Percentiles rank a stretch among this genome's conserved stretches.
Evolutionary conservation across 2,113 vertebrate species (phyloP).

Genomic region (Mirounga angustirostris): DNA sequence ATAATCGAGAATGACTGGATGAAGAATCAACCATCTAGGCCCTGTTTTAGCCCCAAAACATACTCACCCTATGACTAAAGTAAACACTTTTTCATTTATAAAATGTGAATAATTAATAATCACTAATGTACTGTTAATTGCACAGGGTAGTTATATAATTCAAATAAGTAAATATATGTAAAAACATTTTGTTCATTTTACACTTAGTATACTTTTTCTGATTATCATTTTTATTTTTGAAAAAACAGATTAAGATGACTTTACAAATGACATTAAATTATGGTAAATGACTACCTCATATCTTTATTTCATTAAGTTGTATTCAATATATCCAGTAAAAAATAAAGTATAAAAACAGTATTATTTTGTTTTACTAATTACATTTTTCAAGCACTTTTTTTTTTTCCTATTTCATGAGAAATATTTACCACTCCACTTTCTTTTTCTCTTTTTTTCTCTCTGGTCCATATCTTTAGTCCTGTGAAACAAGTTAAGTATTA

Average conservation of each 20-base stretch:
- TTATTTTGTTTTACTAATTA: not conserved
- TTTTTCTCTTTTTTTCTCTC: not conserved
- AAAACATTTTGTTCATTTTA: not conserved
- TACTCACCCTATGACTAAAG: not conserved
- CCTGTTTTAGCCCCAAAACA: not conserved
- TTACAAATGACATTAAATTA: not conserved
- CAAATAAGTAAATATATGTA: not conserved
- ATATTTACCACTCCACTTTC: not conserved
- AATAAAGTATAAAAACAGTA: not conserved
- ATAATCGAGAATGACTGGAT: not conserved
- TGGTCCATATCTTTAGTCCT: not conserved
- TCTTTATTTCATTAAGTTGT: not conserved
- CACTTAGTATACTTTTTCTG: not conserved
- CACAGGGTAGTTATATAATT: not conserved
- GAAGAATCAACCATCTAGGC: not conserved
- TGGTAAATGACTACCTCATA: not conserved
- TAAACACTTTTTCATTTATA: not conserved
- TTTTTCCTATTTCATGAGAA: slow-evolving; percentile 4
- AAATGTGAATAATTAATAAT: not conserved
- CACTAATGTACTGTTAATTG: not conserved
- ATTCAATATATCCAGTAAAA: not conserved
- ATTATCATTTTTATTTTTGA: slow-evolving; percentile 22
- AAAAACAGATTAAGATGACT: not conserved
- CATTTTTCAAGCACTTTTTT: not conserved
- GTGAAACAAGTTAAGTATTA: not conserved